Percentiles rank a stretch among this genome's conserved stretches.
phyloP scores from a whole-genome alignment of 2,888 invertebrate genomes.

The Elysia crispata region DNA sequence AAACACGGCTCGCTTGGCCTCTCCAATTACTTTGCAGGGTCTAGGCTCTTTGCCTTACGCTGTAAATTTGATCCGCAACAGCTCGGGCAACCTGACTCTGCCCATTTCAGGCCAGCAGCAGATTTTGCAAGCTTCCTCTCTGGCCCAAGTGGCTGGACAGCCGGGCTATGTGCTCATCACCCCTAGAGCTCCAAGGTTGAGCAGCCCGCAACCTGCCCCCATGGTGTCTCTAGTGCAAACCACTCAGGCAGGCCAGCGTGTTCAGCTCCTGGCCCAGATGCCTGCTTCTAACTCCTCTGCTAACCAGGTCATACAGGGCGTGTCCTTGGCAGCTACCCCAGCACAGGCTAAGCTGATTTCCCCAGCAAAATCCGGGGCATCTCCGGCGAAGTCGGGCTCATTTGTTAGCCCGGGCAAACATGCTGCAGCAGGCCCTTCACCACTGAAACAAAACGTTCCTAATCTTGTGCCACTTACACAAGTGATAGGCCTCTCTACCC shows the following conservation, averaged over 20 bases:
- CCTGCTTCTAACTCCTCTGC: neutral
- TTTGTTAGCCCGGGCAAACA: no score
- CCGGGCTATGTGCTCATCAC: slow-evolving; percentile 54
- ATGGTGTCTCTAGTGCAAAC: slow-evolving; percentile 42
- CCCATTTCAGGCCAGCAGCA: slow-evolving; percentile 41
- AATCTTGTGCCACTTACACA: no score
- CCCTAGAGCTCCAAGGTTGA: slow-evolving; percentile 6
- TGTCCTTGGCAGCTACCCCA: no score
- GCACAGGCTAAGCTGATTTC: no score
- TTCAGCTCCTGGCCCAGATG: slow-evolving; percentile 44
- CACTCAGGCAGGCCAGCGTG: slow-evolving; percentile 34
- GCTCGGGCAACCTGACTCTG: slow-evolving; percentile 37
- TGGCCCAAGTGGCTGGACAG: slow-evolving; percentile 49
- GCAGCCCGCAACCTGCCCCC: slow-evolving; percentile 9
- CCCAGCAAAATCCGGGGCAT: no score
- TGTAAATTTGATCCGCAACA: slow-evolving; percentile 51
- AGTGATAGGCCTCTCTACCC: no score
- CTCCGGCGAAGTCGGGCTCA: no score
- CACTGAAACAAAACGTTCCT: no score
- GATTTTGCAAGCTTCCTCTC: slow-evolving; percentile 41
- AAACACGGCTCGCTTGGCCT: slow-evolving; percentile 40
- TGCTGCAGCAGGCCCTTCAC: no score
- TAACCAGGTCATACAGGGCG: no score
- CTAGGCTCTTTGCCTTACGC: slow-evolving; percentile 43
- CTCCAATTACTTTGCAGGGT: slow-evolving; percentile 49